Evolutionary conservation across 1,140 invertebrate species (phyloP), one percentile per base, ranked within the genome.

Genomic region (Drosophila simulans): DNA sequence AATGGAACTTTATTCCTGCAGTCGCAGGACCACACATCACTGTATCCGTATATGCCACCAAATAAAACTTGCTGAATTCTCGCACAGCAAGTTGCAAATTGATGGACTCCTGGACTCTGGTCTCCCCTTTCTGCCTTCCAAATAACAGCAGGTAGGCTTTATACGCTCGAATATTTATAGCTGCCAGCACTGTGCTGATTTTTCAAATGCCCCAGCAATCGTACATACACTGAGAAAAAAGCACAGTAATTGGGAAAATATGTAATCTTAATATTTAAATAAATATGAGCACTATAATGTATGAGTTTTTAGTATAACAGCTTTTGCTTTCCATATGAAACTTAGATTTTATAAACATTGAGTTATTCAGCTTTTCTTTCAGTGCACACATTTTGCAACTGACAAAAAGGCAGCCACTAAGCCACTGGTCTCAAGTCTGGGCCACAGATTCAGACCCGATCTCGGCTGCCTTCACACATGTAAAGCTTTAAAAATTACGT

Each of bases 401-500:
- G 51, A 42, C 37, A 45, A 55, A 42, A 27, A 68, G 31, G 35
- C 48, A 66, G 62, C 55, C 48, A 17, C 51, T 34, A 56, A 53
- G 52, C 43, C 48, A 62, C 46, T 42, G 53, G 51, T 31, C 54
- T 35, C 49, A 12, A 12, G 31, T 12, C 49, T 17, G 1, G n/a
- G 10, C 31, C 10, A 13, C n/a, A 53, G 57, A 52, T 52, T 52
- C 49, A 13, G 49, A 40, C 35, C 10, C 37, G 37, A 35, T 43
- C 70, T 56, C 8, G 11, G 43, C 27, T 55, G 48, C 75, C 54
- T 73, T 74, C 37, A 54, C 75, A 53, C 55, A 76, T 83, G 84
- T 84, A 89, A 88, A 83, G 84, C 84, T 68, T 89, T 80, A 88
- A 88, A 88, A 88, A 88, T 88, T 88, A 88, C 84, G 46, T 88